Evolutionary conservation across 1,140 invertebrate species (phyloP), one percentile per base, ranked within the genome.

Genomic region (Pseudomyrmex pallidus): DNA sequence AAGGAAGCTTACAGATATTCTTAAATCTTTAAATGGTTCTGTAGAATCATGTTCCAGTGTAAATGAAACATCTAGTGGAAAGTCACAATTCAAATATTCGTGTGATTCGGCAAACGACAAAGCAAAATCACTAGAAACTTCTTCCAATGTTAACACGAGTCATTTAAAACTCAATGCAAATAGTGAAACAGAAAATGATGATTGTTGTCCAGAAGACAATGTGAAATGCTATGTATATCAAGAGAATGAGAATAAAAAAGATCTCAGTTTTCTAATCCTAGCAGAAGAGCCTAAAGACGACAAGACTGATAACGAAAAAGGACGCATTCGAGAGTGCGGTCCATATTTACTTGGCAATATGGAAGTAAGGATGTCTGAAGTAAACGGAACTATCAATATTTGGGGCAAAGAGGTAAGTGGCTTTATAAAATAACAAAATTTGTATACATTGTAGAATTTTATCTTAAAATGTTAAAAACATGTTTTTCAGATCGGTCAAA

Each of bases 271-370:
- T 52, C 68, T 94, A 1, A 93, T 94, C n/a, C 87, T 92, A 80
- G 91, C 93, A 3, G 89, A 91, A n/a, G 92, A 93, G 61, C 73
- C 86, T 4, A 46, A 22, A 17, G 87, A 87, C 4, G 63, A 63
- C 10, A 86, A 85, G n/a, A 56, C 78, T n/a, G 82, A 68, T n/a
- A 62, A 64, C 50, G 86, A 77, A 20, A 90, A 90, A 35, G 74
- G 76, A 85, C 72, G 78, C 3, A 83, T 91, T 2, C 88, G 91
- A 15, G 90, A 94, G 84, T 94, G 93, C 68, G 93, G 94, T 25
- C 93, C 94, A 17, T 94, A 92, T 66, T 85, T 93, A 17, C 84
- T 94, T 13, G 92, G 93, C n/a, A 94, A 94, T 83, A 74, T 94
- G 15, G 93, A 94, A 80, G 91, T 94, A 59, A 91, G 91, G 73